Evolutionary conservation across 1,140 invertebrate genomes (phyloP), one percentile per base, ranked within the genome.

Genomic region (Papilio xuthus): DNA sequence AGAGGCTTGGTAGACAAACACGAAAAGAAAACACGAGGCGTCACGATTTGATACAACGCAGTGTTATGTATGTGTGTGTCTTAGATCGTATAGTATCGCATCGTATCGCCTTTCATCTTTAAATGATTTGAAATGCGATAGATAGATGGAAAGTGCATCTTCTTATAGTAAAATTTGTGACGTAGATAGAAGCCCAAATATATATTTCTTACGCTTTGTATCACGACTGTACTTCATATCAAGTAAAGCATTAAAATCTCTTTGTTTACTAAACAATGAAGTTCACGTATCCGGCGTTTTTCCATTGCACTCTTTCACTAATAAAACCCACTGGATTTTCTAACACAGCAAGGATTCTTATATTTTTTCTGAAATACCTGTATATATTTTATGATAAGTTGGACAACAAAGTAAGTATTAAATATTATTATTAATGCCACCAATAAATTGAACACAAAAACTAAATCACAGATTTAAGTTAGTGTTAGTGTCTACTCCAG

Each of bases 211-310:
- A 50, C 10, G 4, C 3, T 20, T 50, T 73, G 1, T n/a, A 10
- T 56, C 26, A 12, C 37, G 53, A 76, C 74, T 76, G 74, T 76
- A 76, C 74, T 63, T 44, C 32, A 63, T 60, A 76, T 76, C 74
- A 28, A 42, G 28, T 23, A 44, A 76, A 42, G 37, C 32, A 76
- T 73, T 76, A 76, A 63, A 74, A 76, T 28, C 20, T 23, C n/a
- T 12, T 63, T 76, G 74, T 76, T 76, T 76, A 76, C 9, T 20
- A 76, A 76, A 60, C 50, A 76, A 37, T 32, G 53, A 23, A 76
- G 32, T 63, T 50, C 8, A 76, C 37, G 74, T 76, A 76, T 76
- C 74, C 74, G 74, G 74, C 50, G 50, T 41, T 76, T 76, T 63
- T 76, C 10, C 60, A 18, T 63, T 56, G 6, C 28, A 20, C 18